These are phyloP conservation scores for Ophion slaviceki DNA, from an alignment of 2,888 invertebrate genomes.

Conservation along the genomic window DNA sequence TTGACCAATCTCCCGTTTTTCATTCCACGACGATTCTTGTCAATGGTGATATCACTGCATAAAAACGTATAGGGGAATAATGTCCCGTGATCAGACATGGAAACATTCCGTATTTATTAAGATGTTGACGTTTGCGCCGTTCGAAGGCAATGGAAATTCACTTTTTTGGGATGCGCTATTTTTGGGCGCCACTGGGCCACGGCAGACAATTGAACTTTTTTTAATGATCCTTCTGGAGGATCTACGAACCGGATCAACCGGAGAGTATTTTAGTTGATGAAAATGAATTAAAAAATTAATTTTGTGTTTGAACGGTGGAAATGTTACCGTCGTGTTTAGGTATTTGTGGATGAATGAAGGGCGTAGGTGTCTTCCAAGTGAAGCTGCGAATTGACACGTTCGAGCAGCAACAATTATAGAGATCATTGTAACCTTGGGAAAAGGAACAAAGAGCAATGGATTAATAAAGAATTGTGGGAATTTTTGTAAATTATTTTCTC, in stretches of 20 bases:
- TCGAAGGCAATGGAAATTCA: neutral
- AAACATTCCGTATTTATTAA: neutral
- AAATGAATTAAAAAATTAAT: neutral
- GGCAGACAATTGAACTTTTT: neutral
- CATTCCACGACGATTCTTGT: neutral
- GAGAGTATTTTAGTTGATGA: neutral
- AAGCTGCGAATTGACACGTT: neutral
- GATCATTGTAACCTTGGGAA: neutral
- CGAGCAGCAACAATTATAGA: neutral
- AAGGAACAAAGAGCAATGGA: neutral
- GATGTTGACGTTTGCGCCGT: neutral
- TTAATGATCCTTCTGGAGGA: neutral
- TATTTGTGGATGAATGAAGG: neutral
- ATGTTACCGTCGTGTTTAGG: neutral
- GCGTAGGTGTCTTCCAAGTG: neutral
- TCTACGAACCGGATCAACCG: neutral
- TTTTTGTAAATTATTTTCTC: no score
- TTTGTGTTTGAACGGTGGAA: neutral
- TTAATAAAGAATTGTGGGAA: neutral
- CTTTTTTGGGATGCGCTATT: neutral
- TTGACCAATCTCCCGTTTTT: conserved; percentile 18
- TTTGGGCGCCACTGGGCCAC: neutral
- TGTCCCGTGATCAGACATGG: neutral
- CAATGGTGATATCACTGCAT: conserved; percentile 25
- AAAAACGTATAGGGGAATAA: neutral